These are phyloP conservation scores for Stichodactyla mertensii DNA, from an alignment of 64 coral and sea anemone genomes.

Conservation along the genomic window DNA sequence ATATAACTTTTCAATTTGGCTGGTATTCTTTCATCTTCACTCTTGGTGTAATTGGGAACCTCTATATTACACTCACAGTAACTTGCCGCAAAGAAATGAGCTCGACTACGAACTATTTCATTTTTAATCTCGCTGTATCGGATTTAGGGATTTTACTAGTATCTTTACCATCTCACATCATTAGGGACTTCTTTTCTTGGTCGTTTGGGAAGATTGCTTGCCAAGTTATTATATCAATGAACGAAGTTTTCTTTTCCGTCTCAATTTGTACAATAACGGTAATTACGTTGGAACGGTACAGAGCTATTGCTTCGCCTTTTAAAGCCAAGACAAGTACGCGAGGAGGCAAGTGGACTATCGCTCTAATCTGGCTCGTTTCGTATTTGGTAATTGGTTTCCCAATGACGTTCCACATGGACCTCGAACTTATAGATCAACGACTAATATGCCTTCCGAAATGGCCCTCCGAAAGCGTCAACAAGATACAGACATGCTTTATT, in stretches of 20 bases:
- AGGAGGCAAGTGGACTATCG: slow-evolving; percentile 62
- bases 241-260: slow-evolving; percentile 85
- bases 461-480: slow-evolving; percentile 39
- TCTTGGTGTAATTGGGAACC: slow-evolving; percentile 72
- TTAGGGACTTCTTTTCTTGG: slow-evolving; percentile 78
- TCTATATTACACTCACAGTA: slow-evolving; percentile 73
- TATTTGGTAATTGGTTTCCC: slow-evolving; percentile 79
- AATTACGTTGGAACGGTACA: slow-evolving; percentile 79
- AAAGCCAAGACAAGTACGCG: slow-evolving; percentile 48
- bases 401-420: slow-evolving; percentile 53
- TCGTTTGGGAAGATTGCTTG: slow-evolving; percentile 73
- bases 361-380: slow-evolving; percentile 71
- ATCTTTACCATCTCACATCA: slow-evolving; percentile 66
- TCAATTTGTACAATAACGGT: slow-evolving; percentile 80
- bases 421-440: slow-evolving; percentile 5
- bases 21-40: slow-evolving; percentile 88
- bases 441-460: slow-evolving; percentile 54
- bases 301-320: slow-evolving; percentile 68
- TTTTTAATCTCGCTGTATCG: slow-evolving; percentile 83
- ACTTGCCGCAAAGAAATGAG: slow-evolving; percentile 52
- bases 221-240: slow-evolving; percentile 63
- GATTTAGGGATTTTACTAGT: slow-evolving; percentile 86
- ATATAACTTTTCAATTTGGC: slow-evolving; percentile 42
- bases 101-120: slow-evolving; percentile 82
- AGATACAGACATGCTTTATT: slow-evolving; percentile 58